Base-by-base conservation (phyloP, 2,888 invertebrate genomes). In the Dynastes hyllus region DNA sequence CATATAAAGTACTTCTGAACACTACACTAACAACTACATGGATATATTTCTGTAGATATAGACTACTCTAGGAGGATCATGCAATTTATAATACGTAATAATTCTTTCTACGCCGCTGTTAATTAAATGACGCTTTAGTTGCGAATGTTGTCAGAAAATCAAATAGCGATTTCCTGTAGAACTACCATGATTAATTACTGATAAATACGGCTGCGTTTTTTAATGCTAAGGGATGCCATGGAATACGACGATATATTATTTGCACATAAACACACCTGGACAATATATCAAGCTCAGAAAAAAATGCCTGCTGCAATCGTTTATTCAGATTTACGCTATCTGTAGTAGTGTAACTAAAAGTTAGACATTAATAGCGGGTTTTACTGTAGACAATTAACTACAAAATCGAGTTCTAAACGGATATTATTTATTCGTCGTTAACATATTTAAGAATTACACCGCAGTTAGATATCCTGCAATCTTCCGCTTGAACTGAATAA, bases 241-340 rank as follows among this genome's bases (percentile, higher is more conserved):
- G 32, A 71, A 32, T 58, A 71, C 37, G 1, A 55, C 71, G 37
- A 37, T 5, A 37, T 37, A n/a, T n/a, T 71, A 55, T 73, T 69
- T 61, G 27, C 16, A 40, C 22, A 61, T 61, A 61, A 73, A 58
- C 45, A 73, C 73, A 73, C 73, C 73, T 73, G 73, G 73, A 13
- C 73, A 61, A 61, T 73, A 22, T 61, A 73, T 61, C 45, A 61
- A 45, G 40, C 9, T 11, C 40, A n/a, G n/a, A 40, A 58, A 73
- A 73, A 61, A 58, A 6, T 61, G n/a, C 40, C n/a, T 37, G 58
- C 22, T 55, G 16, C 16, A 65, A 16, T 32, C 13, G 53, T 53
- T 53, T 53, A 53, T 53, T 53, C 16, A 53, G 53, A 53, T n/a
- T 53, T 53, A 53, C 8, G 11, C 27, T 29, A 11, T 9, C 11